Evolutionary conservation across 2,888 invertebrate species (phyloP).

Genomic region (Eupithecia pulchellata): DNA sequence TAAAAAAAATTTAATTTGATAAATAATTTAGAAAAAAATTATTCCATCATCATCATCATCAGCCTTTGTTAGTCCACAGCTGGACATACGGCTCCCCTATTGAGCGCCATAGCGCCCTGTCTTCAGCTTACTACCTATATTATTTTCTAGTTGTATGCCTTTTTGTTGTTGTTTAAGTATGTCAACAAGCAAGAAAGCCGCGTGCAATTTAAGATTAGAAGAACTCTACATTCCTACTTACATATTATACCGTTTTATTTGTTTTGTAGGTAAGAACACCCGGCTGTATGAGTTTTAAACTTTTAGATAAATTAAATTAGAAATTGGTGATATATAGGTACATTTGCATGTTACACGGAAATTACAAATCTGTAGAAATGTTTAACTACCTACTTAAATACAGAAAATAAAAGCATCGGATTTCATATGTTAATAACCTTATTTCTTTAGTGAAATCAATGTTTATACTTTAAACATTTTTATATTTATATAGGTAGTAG

Average conservation of each 20-base stretch:
- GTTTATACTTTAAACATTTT: too few relatives aligned
- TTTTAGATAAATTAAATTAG: slow-evolving; percentile 30
- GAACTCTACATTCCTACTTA: background rate
- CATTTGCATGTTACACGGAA: background rate
- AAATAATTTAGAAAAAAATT: background rate
- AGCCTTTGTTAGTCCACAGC: too few relatives aligned
- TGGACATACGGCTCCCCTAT: too few relatives aligned
- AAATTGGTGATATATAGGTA: background rate
- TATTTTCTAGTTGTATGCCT: background rate
- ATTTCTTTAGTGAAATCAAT: too few relatives aligned
- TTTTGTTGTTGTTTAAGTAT: background rate
- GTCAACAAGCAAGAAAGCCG: background rate
- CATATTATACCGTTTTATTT: slow-evolving; percentile 25
- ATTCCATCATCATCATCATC: too few relatives aligned
- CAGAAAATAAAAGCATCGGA: too few relatives aligned
- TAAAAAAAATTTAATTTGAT: background rate
- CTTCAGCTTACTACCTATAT: too few relatives aligned
- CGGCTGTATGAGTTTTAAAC: slow-evolving; percentile 30
- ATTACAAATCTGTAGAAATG: background rate
- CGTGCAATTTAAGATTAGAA: background rate
- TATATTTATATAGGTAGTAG: too few relatives aligned
- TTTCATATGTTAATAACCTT: too few relatives aligned
- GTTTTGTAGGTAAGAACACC: slow-evolving; percentile 35
- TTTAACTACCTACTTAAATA: background rate
- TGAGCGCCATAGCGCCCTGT: too few relatives aligned